These are phyloP conservation scores for Ataeniobius toweri DNA, from an alignment of 2,797 vertebrate species.

Conservation along the genomic window DNA sequence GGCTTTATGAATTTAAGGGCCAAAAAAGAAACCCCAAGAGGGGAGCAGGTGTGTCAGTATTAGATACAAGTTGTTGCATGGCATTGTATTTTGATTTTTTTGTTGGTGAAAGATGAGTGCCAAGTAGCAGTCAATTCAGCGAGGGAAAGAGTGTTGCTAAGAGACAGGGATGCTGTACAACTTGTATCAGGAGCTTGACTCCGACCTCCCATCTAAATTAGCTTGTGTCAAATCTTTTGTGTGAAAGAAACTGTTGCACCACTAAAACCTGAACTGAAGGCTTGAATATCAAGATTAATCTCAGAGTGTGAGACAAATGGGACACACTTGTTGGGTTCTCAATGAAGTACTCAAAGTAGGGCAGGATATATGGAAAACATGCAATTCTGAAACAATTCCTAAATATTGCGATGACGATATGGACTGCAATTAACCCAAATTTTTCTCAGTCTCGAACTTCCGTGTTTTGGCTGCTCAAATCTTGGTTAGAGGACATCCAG, in stretches of 20 bases:
- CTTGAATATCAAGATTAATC: slow-evolving; percentile 86
- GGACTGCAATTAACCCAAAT: not conserved
- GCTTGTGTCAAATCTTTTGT: slow-evolving; percentile 91
- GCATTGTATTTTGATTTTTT: slow-evolving; percentile 93
- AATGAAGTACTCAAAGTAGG: slow-evolving; percentile 26
- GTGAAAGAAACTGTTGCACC: slow-evolving; percentile 85
- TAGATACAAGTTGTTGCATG: slow-evolving; percentile 92
- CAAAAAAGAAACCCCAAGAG: slow-evolving; percentile 29
- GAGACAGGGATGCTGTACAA: slow-evolving; percentile 97
- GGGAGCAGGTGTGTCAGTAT: slow-evolving; percentile 51
- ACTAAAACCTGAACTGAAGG: slow-evolving; percentile 89
- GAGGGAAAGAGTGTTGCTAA: slow-evolving; percentile 97
- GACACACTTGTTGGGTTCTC: slow-evolving; percentile 25
- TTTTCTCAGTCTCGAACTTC: not conserved
- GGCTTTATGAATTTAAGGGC: slow-evolving; percentile 77
- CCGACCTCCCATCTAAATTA: slow-evolving; percentile 99
- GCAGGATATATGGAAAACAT: not conserved
- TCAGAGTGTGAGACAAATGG: slow-evolving; percentile 31
- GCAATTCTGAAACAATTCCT: not conserved
- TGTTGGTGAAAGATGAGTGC: slow-evolving; percentile 95
- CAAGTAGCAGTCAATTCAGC: slow-evolving; percentile 94
- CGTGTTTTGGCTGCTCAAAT: not conserved
- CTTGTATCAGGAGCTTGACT: slow-evolving; percentile 93
- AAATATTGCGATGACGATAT: not conserved
- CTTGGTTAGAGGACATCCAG: not conserved